Conservation (phyloP, 2,113 vertebrate species). For the Coptodon bakossiorum region DNA sequence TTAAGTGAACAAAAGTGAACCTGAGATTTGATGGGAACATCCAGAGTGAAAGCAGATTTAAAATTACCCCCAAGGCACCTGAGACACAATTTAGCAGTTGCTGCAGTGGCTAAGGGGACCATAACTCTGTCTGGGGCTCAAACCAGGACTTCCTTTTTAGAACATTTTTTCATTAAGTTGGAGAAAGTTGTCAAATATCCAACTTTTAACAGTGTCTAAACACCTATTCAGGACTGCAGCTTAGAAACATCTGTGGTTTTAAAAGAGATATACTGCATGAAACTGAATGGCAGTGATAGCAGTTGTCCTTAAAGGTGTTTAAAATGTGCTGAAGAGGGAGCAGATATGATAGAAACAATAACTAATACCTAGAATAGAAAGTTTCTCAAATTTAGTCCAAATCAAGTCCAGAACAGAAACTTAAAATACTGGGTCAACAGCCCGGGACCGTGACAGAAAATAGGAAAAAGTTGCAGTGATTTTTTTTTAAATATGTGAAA, state of each 20-base stretch:
- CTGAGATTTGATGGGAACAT: not conserved
- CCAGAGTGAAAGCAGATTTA: not conserved
- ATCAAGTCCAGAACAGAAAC: too few species aligned
- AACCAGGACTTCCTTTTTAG: not conserved
- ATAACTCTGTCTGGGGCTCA: not conserved
- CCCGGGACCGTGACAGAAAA: not conserved
- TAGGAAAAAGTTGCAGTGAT: not conserved
- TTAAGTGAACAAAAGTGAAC: not conserved
- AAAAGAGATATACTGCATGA: accelerated
- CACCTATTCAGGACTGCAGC: not conserved
- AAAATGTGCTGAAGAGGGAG: not conserved
- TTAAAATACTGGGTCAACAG: too few species aligned
- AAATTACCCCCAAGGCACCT: not conserved
- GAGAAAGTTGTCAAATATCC: not conserved
- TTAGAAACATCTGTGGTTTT: not conserved
- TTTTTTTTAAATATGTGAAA: not conserved
- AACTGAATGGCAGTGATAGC: not conserved
- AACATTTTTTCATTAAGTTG: not conserved
- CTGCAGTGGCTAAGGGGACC: not conserved
- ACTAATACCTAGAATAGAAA: not conserved
- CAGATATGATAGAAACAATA: not conserved
- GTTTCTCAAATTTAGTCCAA: not conserved
- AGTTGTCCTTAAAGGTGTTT: accelerated
- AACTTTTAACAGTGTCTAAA: not conserved
- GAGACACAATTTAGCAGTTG: not conserved